A percentile compares a stretch with the other conserved stretches of the same genome.
Conservation (phyloP, 2,797 vertebrate genomes). For the Mus caroli region DNA sequence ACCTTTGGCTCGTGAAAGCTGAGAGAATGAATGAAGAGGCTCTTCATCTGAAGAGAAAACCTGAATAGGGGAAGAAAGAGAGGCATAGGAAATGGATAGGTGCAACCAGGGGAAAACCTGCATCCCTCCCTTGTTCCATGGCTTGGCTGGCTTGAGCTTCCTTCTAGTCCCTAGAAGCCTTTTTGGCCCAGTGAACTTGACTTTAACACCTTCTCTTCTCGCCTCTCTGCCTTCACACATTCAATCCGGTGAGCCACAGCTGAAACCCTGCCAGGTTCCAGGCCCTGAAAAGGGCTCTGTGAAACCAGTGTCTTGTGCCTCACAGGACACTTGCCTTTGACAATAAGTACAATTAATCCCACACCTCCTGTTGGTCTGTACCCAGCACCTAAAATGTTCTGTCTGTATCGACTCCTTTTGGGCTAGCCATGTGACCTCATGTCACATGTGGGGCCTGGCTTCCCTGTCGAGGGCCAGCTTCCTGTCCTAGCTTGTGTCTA, state of each 20-base stretch:
- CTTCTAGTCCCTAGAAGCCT: background rate
- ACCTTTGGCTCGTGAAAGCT: background rate
- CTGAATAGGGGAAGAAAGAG: slow-evolving; percentile 56
- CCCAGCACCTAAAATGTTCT: background rate
- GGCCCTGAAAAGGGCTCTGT: background rate
- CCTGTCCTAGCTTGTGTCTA: background rate
- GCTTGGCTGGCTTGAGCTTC: background rate
- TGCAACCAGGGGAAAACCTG: background rate
- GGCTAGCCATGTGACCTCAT: background rate
- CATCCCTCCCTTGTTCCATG: background rate
- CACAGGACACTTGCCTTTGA: background rate
- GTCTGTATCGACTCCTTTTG: background rate
- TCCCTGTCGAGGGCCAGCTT: background rate
- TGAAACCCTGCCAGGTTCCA: background rate
- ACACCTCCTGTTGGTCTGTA: background rate
- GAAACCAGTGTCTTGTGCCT: background rate
- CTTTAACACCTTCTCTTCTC: background rate
- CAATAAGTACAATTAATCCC: background rate
- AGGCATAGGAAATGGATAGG: background rate
- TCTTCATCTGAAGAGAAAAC: slow-evolving; percentile 82
- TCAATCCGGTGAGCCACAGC: background rate
- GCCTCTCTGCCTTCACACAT: background rate
- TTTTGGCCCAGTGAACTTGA: background rate
- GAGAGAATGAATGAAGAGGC: background rate
- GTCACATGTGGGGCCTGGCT: background rate